phyloP scores from a whole-genome alignment of 30 jellyfish, hydroid and myxozoan genomes.

The Cassiopea andromeda region DNA sequence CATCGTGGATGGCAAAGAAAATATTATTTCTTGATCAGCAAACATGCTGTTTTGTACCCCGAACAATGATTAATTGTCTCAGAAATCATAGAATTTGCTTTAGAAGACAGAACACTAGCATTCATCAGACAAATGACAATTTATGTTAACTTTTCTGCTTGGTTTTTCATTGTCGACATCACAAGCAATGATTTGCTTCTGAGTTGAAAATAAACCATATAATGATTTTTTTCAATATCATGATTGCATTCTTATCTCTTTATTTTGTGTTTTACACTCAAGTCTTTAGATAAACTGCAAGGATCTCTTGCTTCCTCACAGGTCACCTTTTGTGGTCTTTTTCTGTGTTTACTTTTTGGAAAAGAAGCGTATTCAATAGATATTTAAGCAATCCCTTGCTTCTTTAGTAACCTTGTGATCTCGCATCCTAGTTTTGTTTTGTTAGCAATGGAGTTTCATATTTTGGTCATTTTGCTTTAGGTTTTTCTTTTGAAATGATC shows the following conservation, averaged over 20 bases:
- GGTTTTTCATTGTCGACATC: neutral
- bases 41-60: neutral
- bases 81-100: neutral
- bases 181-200: neutral
- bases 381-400: neutral
- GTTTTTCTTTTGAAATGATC: too few species aligned
- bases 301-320: neutral
- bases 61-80: neutral
- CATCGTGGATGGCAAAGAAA: neutral
- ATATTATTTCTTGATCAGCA: neutral
- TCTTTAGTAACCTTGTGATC: neutral
- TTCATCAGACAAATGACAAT: neutral
- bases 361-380: neutral
- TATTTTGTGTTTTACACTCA: neutral
- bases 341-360: neutral
- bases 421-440: neutral
- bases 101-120: neutral
- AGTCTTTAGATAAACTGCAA: neutral
- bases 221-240: neutral
- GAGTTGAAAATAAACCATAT: neutral
- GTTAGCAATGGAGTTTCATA: neutral
- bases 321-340: constrained; percentile 1
- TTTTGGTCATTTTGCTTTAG: too few species aligned
- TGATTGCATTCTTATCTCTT: neutral
- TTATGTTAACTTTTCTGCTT: neutral